Percentiles rank a stretch among this genome's conserved stretches.
phyloP scores from a whole-genome alignment of 64 coral and sea anemone species.

The Stichodactyla mertensii region DNA sequence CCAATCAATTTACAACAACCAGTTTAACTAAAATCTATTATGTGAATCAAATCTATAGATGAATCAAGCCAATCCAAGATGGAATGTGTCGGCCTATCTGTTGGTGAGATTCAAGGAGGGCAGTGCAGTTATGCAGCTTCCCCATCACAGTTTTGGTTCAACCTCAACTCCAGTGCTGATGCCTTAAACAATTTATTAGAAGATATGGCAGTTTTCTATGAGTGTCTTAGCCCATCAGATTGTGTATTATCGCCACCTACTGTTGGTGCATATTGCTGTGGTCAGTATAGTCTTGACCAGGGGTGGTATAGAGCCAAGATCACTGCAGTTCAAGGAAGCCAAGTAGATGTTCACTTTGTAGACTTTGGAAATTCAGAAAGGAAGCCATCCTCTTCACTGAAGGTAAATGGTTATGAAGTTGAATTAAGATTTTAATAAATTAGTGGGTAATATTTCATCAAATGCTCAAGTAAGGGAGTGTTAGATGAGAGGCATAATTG shows the following conservation, averaged over 20 bases:
- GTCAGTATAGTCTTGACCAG: slow-evolving; percentile 49
- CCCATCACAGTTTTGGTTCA: slow-evolving; percentile 73
- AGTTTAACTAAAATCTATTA: no score
- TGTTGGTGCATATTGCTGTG: slow-evolving; percentile 50
- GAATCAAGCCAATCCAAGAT: background rate
- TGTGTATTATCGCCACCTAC: slow-evolving; percentile 59
- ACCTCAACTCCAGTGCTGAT: slow-evolving; percentile 47
- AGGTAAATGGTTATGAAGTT: background rate
- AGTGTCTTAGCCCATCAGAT: slow-evolving; percentile 29
- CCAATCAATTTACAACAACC: no score
- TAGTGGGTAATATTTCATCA: no score
- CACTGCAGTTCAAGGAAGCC: slow-evolving; percentile 47
- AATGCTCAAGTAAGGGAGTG: no score
- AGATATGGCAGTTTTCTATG: slow-evolving; percentile 51
- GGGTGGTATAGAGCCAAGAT: slow-evolving; percentile 80
- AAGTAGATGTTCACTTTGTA: slow-evolving; percentile 73
- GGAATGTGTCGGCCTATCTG: background rate
- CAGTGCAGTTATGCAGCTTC: background rate
- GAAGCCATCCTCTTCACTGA: slow-evolving; percentile 39
- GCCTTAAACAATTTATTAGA: slow-evolving; percentile 48
- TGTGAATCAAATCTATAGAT: background rate
- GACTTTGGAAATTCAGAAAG: slow-evolving; percentile 82
- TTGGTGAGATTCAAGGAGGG: background rate
- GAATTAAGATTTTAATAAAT: no score
- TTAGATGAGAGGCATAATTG: no score